These are phyloP conservation scores for Psophia crepitans DNA, from an alignment of 2,113 vertebrate species.

Conservation along the genomic window DNA sequence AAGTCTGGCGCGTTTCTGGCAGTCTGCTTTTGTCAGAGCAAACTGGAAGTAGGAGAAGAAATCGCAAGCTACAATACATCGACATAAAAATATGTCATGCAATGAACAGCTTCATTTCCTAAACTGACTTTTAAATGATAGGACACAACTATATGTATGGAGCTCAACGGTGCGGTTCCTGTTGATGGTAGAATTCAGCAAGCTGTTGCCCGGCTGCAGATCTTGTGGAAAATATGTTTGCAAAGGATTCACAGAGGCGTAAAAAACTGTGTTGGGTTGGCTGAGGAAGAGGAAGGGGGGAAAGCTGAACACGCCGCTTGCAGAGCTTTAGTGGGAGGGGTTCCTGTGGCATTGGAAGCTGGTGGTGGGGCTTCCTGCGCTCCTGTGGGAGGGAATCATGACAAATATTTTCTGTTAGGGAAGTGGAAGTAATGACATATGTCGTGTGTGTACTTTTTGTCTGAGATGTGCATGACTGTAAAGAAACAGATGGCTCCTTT, in stretches of 20 bases:
- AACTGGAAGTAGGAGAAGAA: not conserved
- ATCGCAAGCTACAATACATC: not conserved
- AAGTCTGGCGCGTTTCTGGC: not conserved
- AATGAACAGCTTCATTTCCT: not conserved
- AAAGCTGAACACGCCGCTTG: not conserved
- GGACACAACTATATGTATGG: not conserved
- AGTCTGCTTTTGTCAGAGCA: not conserved
- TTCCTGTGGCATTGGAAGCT: not conserved
- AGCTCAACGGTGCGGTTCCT: not conserved
- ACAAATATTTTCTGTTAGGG: conserved; percentile 32
- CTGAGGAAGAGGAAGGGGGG: not conserved
- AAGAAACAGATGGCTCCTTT: conserved; percentile 63
- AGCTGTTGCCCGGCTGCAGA: not conserved
- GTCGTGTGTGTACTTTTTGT: conserved; percentile 39
- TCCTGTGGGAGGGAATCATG: conserved; percentile 25
- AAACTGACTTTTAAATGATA: not conserved
- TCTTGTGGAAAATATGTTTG: not conserved
- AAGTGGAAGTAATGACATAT: conserved; percentile 54
- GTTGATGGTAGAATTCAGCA: not conserved
- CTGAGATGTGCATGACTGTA: conserved; percentile 44
- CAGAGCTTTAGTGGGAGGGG: not conserved
- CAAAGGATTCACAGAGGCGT: not conserved
- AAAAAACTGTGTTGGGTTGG: not conserved
- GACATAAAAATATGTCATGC: not conserved
- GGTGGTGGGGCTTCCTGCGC: not conserved